A percentile compares a stretch with the other conserved stretches of the same genome.
phyloP scores from a whole-genome alignment of 2,888 invertebrate genomes.

The Ypsolopha scabrella region DNA sequence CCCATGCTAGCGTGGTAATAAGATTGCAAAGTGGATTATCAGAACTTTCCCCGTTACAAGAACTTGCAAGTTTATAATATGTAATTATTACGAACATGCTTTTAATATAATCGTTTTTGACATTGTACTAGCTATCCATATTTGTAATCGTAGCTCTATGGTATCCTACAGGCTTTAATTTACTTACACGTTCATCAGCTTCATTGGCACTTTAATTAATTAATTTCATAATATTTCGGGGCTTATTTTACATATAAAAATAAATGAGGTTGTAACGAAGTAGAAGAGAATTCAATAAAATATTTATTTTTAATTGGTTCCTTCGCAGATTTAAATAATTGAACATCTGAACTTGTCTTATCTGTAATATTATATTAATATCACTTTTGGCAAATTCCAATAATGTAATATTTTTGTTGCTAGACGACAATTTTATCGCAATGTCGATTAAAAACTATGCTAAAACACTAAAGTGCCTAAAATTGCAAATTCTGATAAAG shows the following conservation, averaged over 20 bases:
- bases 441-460: no score
- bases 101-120: not conserved
- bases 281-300: no score
- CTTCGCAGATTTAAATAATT: conserved; percentile 28
- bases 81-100: not conserved
- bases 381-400: conserved; percentile 31
- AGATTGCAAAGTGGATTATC: no score
- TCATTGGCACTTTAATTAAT: not conserved
- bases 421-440: no score
- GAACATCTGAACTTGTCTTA: conserved; percentile 24
- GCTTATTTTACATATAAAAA: not conserved
- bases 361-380: conserved; percentile 36
- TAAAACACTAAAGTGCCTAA: no score
- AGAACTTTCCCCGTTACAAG: no score
- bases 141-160: not conserved
- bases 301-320: conserved; percentile 32
- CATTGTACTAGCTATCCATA: no score
- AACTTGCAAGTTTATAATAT: not conserved
- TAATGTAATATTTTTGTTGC: not conserved
- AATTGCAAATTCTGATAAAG: no score
- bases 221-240: not conserved
- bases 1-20: no score
- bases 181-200: not conserved
- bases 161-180: not conserved
- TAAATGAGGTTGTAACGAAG: conserved; percentile 7